Evolutionary conservation across 2,888 invertebrate genomes (phyloP).

Genomic region (Torymus auratus): DNA sequence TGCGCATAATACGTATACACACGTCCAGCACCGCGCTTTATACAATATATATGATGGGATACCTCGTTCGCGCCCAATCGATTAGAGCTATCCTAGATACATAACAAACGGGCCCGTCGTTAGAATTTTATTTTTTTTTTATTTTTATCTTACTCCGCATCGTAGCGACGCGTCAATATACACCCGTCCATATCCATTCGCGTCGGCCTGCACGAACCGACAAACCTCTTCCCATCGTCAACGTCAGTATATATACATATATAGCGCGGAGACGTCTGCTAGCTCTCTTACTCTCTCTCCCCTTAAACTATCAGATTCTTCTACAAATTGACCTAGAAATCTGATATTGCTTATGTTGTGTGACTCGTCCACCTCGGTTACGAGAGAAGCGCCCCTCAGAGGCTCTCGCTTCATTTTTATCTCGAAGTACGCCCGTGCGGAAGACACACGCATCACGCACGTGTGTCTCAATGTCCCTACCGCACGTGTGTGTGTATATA

Average conservation of each 20-base stretch:
- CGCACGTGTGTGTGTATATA: too few species aligned
- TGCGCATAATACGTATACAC: too few species aligned
- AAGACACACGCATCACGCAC: too few species aligned
- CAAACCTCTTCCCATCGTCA: background rate
- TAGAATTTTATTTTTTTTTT: conserved; percentile 11
- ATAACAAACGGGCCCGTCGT: conserved; percentile 28
- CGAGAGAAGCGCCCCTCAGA: conserved; percentile 74
- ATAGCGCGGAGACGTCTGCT: too few species aligned
- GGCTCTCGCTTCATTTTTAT: conserved; percentile 62
- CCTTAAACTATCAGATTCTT: conserved; percentile 69
- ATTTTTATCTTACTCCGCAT: too few species aligned
- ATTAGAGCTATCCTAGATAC: conserved; percentile 26
- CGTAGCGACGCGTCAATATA: background rate
- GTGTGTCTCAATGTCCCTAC: too few species aligned
- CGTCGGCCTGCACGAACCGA: background rate
- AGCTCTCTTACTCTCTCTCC: too few species aligned
- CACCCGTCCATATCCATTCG: conserved; percentile 8
- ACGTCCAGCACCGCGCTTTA: conserved; percentile 64
- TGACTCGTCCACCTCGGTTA: conserved; percentile 12
- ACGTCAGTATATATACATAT: too few species aligned
- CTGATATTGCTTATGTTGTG: conserved; percentile 74
- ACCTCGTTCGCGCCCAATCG: conserved; percentile 24
- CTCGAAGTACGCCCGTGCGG: background rate
- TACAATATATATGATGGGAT: conserved; percentile 60
- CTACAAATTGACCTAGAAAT: conserved; percentile 75